Base-by-base conservation (phyloP, 2,113 vertebrate species). In the Pogona vitticeps region DNA sequence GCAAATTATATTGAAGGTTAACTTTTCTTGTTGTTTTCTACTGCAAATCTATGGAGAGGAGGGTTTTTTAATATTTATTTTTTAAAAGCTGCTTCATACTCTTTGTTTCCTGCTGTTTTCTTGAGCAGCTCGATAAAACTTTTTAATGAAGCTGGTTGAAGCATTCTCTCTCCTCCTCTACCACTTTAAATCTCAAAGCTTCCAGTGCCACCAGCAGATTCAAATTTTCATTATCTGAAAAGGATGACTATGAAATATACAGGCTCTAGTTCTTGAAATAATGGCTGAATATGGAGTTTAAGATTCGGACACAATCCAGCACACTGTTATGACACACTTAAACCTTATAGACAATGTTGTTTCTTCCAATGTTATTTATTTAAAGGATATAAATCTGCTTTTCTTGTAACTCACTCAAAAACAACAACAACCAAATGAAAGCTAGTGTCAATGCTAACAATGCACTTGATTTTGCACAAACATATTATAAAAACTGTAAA, bases 1-100 rank as follows among this genome's bases (percentile, higher is more conserved):
- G 84, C 56, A 93, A 94, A 92, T 90, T 91, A 70, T 94, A 93
- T 36, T 85, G 94, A 94, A 97, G 90, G 93, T 93, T 93, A 93
- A 92, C 92, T 93, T 89, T 93, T 90, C 86, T 3, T 40, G 52
- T 94, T 93, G 67, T 89, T 95, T 85, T 94, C 61, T 88, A 61
- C 72, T 92, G 67, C 82, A 93, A 83, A 86, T 93, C 92, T 94
- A 82, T 85, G 84, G 86, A 94, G 73, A 96, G 92, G 95, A 94
- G 84, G 28, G 93, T 93, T 85, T 93, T 85, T 94, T 94, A 95
- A 94, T 95, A 95, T 93, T 94, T 94, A 88, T 84, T 95, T 94
- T 95, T 90, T 83, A 92, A 93, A 91, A 52, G 8, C 76, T 93
- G 36, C 89, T 93, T 92, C 91, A 31, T 81, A 40, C 88, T 92